Conservation (phyloP, 2,113 vertebrate species). For the Paradoxurus hermaphroditus region DNA sequence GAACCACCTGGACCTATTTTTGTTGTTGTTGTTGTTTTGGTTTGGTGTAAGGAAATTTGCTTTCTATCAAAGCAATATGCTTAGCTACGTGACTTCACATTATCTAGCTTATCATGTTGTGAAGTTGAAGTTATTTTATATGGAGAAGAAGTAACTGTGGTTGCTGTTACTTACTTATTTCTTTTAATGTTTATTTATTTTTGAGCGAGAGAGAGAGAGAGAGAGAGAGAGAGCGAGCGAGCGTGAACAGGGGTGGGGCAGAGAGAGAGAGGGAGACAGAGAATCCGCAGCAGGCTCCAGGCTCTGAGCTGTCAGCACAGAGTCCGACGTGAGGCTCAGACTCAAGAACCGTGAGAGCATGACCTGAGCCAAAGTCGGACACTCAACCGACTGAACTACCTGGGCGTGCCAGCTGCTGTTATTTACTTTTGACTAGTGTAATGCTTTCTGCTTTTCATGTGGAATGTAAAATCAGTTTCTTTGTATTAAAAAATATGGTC, state of each 20-base stretch:
- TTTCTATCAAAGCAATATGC: neutral
- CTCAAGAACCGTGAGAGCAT: neutral
- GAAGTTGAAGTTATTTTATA: neutral
- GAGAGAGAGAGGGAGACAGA: neutral
- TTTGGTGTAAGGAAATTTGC: conserved; percentile 26
- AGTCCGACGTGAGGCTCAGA: neutral
- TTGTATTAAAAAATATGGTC: neutral
- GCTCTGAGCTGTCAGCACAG: too few relatives aligned
- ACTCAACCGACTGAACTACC: neutral
- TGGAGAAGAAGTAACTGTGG: neutral
- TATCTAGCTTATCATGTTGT: neutral
- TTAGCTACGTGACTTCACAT: neutral
- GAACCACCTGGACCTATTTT: neutral
- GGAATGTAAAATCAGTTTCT: neutral
- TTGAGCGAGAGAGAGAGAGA: neutral
- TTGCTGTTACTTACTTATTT: neutral
- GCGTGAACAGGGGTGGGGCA: neutral
- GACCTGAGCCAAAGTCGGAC: neutral
- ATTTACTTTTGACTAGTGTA: neutral
- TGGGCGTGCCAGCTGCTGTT: neutral
- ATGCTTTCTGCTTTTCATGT: neutral
- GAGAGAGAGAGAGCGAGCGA: neutral
- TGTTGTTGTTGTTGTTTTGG: conserved; percentile 41
- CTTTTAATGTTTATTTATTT: neutral
- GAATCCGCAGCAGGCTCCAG: neutral